phyloP scores from a whole-genome alignment of 2,113 vertebrate genomes.

The Axis porcinus region DNA sequence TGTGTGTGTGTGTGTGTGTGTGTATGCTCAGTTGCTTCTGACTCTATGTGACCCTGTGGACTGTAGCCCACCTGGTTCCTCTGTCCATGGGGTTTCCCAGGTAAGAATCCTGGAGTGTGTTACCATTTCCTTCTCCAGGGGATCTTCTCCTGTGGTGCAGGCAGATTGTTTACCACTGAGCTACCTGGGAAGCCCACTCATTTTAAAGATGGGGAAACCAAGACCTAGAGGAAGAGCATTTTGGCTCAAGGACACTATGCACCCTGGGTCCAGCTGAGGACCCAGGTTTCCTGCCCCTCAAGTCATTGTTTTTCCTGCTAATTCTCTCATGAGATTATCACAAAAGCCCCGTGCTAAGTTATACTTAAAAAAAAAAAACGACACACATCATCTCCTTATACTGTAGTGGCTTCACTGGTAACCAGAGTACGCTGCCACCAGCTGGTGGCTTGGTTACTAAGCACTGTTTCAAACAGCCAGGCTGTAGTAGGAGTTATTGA shows the following conservation, averaged over 20 bases:
- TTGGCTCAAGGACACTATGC: background rate
- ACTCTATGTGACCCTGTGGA: background rate
- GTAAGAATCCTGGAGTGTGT: background rate
- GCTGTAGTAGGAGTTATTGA: background rate
- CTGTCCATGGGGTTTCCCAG: background rate
- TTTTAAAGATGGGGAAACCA: background rate
- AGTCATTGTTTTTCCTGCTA: background rate
- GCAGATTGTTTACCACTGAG: background rate
- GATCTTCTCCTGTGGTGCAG: background rate
- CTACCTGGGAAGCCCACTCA: background rate
- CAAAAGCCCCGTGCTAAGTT: background rate
- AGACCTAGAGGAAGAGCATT: background rate
- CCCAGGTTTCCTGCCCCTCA: background rate
- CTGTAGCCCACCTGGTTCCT: background rate
- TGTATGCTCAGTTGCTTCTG: fast-evolving
- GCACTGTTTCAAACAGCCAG: background rate
- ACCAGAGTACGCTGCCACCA: background rate
- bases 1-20: background rate
- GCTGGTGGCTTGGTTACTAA: background rate
- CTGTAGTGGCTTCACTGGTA: background rate
- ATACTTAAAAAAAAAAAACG: background rate
- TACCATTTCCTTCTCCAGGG: background rate
- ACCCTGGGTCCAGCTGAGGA: background rate
- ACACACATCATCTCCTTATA: background rate
- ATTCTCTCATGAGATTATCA: background rate